phyloP scores from a whole-genome alignment of 2,797 vertebrate species.

The Austrolebias charrua region DNA sequence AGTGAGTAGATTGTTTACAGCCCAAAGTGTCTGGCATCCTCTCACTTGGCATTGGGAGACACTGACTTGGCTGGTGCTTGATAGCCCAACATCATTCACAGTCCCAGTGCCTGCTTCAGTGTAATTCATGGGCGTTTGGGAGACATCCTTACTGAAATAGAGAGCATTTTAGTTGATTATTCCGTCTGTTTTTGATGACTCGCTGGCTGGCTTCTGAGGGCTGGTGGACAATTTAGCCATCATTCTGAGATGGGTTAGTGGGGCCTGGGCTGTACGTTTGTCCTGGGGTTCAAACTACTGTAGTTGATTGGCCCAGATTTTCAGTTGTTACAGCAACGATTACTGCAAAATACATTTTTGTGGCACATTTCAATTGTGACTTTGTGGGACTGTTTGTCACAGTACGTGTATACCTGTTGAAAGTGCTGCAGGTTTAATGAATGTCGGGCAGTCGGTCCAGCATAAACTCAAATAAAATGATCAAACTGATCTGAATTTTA shows the following conservation, averaged over 20 bases:
- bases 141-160: conserved; percentile 74
- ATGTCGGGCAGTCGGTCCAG: background rate
- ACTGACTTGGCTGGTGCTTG: conserved; percentile 71
- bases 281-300: conserved; percentile 55
- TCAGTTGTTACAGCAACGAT: conserved; percentile 46
- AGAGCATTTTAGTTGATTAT: conserved; percentile 76
- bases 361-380: conserved; percentile 13
- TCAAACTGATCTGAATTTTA: background rate
- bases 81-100: conserved; percentile 73
- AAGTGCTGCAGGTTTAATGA: background rate
- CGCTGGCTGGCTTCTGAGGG: conserved; percentile 62
- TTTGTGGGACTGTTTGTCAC: conserved; percentile 8
- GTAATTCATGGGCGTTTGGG: conserved; percentile 76
- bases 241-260: conserved; percentile 67
- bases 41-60: conserved; percentile 71
- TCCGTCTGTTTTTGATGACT: conserved; percentile 78
- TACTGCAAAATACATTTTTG: conserved; percentile 26
- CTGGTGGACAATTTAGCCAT: conserved; percentile 63
- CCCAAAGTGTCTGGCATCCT: conserved; percentile 76
- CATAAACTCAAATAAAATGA: too few relatives aligned
- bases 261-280: conserved; percentile 50
- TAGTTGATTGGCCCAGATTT: conserved; percentile 54
- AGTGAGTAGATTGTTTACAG: conserved; percentile 72
- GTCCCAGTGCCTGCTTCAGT: conserved; percentile 69
- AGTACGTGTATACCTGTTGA: background rate